Percentiles rank a stretch among this genome's conserved stretches.
These are phyloP conservation scores for Nebria salina DNA, from an alignment of 2,888 invertebrate genomes.

Conservation along the genomic window DNA sequence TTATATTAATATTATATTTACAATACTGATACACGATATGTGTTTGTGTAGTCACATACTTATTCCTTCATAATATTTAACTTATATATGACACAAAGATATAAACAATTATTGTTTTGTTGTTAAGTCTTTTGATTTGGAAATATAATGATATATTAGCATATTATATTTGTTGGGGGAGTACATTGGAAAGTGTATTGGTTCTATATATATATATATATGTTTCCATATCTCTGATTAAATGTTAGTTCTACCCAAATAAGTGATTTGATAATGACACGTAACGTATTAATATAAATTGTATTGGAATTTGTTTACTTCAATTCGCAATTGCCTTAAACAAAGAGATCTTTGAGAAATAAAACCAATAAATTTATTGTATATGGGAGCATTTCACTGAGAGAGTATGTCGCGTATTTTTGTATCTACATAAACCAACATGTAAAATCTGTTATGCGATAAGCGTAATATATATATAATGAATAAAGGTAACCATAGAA, in stretches of 20 bases:
- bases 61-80: conserved; percentile 19
- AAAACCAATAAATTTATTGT: neutral
- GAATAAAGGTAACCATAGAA: neutral
- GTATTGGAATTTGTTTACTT: neutral
- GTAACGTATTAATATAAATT: neutral
- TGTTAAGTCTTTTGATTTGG: conserved; percentile 41
- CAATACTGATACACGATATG: conserved; percentile 42
- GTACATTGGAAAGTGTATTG: too few species aligned
- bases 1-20: conserved; percentile 34
- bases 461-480: neutral
- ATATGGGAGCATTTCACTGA: neutral
- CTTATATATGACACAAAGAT: conserved; percentile 36
- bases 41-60: conserved; percentile 21
- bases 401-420: neutral
- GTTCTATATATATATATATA: neutral
- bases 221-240: neutral
- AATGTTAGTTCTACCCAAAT: neutral
- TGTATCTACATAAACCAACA: neutral
- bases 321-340: neutral
- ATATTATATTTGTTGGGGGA: neutral
- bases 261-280: neutral
- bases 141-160: conserved; percentile 7
- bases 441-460: neutral
- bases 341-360: neutral
- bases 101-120: conserved; percentile 13